Conservation (phyloP, 2,113 vertebrate genomes). For the Axis porcinus region DNA sequence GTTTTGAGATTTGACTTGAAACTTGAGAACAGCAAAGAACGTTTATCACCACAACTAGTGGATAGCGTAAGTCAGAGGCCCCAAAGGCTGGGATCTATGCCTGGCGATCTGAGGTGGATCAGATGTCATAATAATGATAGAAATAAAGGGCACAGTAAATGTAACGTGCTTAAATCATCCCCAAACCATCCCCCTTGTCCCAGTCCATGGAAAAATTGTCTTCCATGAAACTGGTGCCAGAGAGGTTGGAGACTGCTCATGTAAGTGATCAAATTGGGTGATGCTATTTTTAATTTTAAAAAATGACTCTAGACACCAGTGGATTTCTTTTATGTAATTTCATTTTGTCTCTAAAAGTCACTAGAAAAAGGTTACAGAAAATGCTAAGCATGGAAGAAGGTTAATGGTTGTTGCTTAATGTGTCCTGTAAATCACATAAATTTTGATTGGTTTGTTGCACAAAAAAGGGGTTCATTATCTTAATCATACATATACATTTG, state of each 20-base stretch:
- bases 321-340: neutral
- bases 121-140: neutral
- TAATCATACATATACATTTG: neutral
- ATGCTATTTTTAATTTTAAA: neutral
- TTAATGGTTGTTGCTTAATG: neutral
- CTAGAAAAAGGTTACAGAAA: neutral
- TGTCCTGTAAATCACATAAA: neutral
- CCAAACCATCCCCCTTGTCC: neutral
- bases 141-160: neutral
- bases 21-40: neutral
- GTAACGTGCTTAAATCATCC: neutral
- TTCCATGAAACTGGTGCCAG: neutral
- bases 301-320: neutral
- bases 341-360: neutral
- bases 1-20: conserved; percentile 27
- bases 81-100: neutral
- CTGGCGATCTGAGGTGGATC: neutral
- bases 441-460: neutral
- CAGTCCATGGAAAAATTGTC: neutral
- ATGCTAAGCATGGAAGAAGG: neutral
- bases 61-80: neutral
- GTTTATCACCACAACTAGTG: neutral
- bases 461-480: neutral
- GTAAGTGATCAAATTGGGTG: neutral
- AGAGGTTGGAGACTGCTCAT: neutral